Base-by-base conservation (phyloP, 2,888 invertebrate species). In the Loripinus fragilis region DNA sequence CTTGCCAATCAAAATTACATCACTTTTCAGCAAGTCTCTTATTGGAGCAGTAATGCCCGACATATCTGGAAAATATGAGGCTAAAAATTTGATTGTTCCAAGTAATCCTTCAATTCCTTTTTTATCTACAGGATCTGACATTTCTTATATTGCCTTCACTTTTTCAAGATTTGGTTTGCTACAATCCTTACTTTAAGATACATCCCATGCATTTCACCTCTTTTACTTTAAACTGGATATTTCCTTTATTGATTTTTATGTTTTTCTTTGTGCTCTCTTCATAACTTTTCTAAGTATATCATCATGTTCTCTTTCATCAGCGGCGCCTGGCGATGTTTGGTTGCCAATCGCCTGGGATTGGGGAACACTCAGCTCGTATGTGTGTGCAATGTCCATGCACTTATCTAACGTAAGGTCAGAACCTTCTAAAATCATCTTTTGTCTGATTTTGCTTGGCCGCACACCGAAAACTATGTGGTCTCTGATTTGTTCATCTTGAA, bases 131-230 rank as follows among this genome's bases (percentile, higher is more conserved):
- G 76, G 77, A 25, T 55, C 28, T 64, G 42, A 28, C 74, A 77
- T 77, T 23, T 60, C 71, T 25, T 60, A 8, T n/a, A 77, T 69
- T 0, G 76, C 77, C 41, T 72, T 50, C 5, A 80, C 60, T 48
- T 80, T 77, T 52, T 72, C 76, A 1, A 20, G 30, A 30, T 80
- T 74, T 17, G 80, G 79, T 64, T 64, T 64, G 3, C 8, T 23
- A 10, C 64, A 23, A 15, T 25, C 64, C 15, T 74, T 50, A 30
- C 83, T 72, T n/a, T 7, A 87, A 28, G n/a, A 69, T 60, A 45
- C 78, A 78, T 20, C 86, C 82, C 48, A 85, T 52, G 50, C 78
- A 85, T 23, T 80, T 80, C 30, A 85, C 85, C n/a, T 64, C 55
- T 15, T 69, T 52, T n/a, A 81, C 78, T 55, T 60, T 68, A 35